Percentiles rank a stretch among this genome's conserved stretches.
These are phyloP conservation scores for Acleris laterana DNA, from an alignment of 2,888 invertebrate species.

Conservation along the genomic window DNA sequence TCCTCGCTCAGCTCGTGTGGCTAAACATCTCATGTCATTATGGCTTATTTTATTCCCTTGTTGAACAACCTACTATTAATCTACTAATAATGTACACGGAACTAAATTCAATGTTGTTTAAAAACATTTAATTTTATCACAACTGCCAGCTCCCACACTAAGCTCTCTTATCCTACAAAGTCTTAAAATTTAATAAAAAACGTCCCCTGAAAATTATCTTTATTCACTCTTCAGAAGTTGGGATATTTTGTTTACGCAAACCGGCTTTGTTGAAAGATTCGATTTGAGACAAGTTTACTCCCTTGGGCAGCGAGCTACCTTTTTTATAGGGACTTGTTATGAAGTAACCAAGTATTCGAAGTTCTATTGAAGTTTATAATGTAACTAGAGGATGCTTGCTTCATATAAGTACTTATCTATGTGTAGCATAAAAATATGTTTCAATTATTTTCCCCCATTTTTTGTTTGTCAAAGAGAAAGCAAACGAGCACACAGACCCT, in stretches of 20 bases:
- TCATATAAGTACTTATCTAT: too few relatives aligned
- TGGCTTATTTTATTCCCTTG: too few relatives aligned
- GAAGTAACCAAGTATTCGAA: not conserved
- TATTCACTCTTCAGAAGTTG: not conserved
- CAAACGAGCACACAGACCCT: too few relatives aligned
- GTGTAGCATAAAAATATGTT: too few relatives aligned
- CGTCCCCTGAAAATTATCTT: slow-evolving; percentile 1
- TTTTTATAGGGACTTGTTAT: not conserved
- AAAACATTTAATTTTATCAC: not conserved
- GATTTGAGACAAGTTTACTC: slow-evolving; percentile 26
- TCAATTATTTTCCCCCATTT: too few relatives aligned
- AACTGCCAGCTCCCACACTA: not conserved
- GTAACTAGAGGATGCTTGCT: not conserved
- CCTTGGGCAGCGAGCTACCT: not conserved
- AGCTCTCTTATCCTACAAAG: not conserved
- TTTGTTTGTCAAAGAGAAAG: too few relatives aligned
- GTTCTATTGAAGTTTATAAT: not conserved
- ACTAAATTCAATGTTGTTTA: too few relatives aligned
- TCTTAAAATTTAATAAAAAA: not conserved
- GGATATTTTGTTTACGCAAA: slow-evolving; percentile 7
- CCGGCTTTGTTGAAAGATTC: slow-evolving; percentile 13
- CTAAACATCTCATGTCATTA: too few relatives aligned
- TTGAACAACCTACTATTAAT: too few relatives aligned
- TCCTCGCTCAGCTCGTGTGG: too few relatives aligned
- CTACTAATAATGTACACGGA: too few relatives aligned